These are phyloP conservation scores for Drosophila subpulchrella DNA, from an alignment of 1,140 invertebrate species.

Conservation along the genomic window DNA sequence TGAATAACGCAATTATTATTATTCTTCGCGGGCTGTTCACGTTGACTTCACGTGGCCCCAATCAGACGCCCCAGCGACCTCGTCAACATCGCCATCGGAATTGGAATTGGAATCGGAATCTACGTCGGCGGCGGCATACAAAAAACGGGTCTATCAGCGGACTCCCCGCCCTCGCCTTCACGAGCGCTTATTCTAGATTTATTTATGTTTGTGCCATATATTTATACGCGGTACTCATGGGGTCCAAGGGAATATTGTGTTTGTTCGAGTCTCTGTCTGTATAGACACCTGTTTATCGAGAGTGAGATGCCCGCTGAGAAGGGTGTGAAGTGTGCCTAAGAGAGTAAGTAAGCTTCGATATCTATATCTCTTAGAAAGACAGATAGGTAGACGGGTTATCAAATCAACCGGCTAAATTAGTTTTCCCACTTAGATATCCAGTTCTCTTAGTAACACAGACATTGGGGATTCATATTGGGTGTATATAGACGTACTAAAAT, in stretches of 20 bases:
- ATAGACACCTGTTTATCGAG: conserved; percentile 34
- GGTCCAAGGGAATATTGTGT: conserved; percentile 29
- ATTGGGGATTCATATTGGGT: too few species aligned
- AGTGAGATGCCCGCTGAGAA: background rate
- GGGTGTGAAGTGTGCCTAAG: conserved; percentile 33
- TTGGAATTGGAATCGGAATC: conserved; percentile 47
- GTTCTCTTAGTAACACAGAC: conserved; percentile 26
- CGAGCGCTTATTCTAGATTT: conserved; percentile 48
- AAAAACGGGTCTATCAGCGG: conserved; percentile 47
- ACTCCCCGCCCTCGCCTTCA: conserved; percentile 6
- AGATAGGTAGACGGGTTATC: background rate
- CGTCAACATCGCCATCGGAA: conserved; percentile 44
- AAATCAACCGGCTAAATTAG: background rate
- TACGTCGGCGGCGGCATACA: conserved; percentile 44
- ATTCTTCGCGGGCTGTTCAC: conserved; percentile 61
- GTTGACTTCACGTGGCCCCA: conserved; percentile 72
- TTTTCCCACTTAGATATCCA: conserved; percentile 1
- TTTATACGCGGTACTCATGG: conserved; percentile 37
- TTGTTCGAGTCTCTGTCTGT: conserved; percentile 4
- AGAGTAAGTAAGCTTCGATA: background rate
- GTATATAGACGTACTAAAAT: too few species aligned
- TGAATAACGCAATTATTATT: conserved; percentile 56
- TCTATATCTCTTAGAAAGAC: conserved; percentile 11
- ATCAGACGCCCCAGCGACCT: conserved; percentile 67
- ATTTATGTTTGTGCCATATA: conserved; percentile 62